These are phyloP conservation scores for Hybognathus amarus DNA, from an alignment of 2,797 vertebrate species.

Conservation along the genomic window DNA sequence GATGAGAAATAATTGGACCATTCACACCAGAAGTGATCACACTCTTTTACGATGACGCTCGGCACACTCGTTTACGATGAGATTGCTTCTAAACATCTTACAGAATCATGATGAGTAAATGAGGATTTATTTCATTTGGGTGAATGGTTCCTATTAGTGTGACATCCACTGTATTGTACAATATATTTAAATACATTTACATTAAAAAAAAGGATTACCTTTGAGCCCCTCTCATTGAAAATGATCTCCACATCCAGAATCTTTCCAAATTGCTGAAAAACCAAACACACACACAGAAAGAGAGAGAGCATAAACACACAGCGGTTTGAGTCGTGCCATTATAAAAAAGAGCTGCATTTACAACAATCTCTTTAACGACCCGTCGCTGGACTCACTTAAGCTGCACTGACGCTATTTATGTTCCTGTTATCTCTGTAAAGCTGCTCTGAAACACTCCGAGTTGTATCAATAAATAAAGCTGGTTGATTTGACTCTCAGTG, in stretches of 20 bases:
- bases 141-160: neutral
- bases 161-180: neutral
- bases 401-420: too few species aligned
- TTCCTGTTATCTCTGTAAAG: too few species aligned
- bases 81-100: neutral
- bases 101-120: neutral
- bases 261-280: slow-evolving; percentile 82
- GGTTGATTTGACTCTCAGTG: neutral
- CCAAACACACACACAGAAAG: neutral
- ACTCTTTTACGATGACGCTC: too few species aligned
- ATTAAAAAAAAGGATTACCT: slow-evolving; percentile 69
- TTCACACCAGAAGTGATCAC: too few species aligned
- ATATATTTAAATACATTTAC: neutral
- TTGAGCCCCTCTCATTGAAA: slow-evolving; percentile 85
- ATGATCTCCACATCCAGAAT: slow-evolving; percentile 86
- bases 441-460: too few species aligned
- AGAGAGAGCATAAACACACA: neutral
- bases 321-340: neutral
- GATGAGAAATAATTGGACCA: too few species aligned
- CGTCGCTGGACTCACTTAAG: too few species aligned
- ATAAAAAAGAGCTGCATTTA: neutral
- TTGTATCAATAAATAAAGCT: too few species aligned
- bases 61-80: too few species aligned
- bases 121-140: neutral
- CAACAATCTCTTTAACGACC: neutral